A percentile compares a stretch with the other conserved stretches of the same genome.
Evolutionary conservation across 92 coral and sea anemone genomes (phyloP).

Genomic region (Palythoa caribaeorum): DNA sequence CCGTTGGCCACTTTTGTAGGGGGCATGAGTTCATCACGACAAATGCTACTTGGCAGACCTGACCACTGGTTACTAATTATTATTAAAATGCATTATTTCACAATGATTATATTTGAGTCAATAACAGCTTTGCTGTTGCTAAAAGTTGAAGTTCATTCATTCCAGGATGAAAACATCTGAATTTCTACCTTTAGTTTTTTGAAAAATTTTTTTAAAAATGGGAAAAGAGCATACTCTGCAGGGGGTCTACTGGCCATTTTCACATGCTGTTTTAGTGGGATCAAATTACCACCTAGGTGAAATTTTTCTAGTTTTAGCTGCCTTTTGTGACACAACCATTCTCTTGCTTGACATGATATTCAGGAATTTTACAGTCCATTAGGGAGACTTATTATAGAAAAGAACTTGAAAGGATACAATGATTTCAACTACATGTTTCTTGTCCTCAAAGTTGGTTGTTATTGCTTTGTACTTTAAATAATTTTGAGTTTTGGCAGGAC

Average conservation of each 20-base stretch:
- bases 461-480: neutral
- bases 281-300: neutral
- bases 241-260: conserved; percentile 9
- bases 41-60: neutral
- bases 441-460: neutral
- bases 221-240: neutral
- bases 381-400: conserved; percentile 3
- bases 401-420: neutral
- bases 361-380: conserved; percentile 9
- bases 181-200: conserved; percentile 5
- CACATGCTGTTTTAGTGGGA: neutral
- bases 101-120: neutral
- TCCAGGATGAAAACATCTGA: neutral
- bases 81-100: neutral
- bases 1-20: neutral
- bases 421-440: neutral
- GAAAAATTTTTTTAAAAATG: neutral
- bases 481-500: neutral
- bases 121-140: neutral
- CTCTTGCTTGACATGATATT: conserved; percentile 11
- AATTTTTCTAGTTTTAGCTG: neutral
- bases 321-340: neutral
- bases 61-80: neutral
- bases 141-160: neutral
- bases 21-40: neutral